phyloP scores from a whole-genome alignment of 2,113 vertebrate species.

The Oreotrochilus melanogaster region DNA sequence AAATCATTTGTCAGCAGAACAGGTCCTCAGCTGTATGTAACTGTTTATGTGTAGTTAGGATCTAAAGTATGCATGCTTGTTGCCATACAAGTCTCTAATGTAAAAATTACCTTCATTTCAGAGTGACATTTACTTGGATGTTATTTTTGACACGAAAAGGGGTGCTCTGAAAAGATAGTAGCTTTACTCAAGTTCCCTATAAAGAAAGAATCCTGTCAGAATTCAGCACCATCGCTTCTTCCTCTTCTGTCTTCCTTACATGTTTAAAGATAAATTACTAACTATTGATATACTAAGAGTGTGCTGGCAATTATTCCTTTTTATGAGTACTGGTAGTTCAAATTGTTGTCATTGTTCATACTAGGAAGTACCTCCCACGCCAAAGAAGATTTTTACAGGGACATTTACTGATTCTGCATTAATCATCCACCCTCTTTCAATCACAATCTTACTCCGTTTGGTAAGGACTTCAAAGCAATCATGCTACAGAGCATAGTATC shows the following conservation, averaged over 20 bases:
- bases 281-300: neutral
- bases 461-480: neutral
- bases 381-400: neutral
- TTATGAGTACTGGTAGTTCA: neutral
- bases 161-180: neutral
- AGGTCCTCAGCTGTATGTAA: constrained; percentile 25
- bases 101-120: neutral
- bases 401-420: neutral
- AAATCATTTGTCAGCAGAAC: constrained; percentile 53
- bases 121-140: constrained; percentile 4
- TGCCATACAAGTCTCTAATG: neutral
- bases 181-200: neutral
- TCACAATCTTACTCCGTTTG: neutral
- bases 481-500: neutral
- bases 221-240: neutral
- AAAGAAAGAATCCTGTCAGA: neutral
- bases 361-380: neutral
- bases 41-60: neutral
- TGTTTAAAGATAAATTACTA: neutral
- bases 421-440: neutral
- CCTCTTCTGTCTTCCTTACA: neutral
- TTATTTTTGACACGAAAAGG: neutral
- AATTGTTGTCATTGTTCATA: neutral
- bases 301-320: neutral
- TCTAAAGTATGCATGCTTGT: neutral